A percentile compares a stretch with the other conserved stretches of the same genome.
Conservation (phyloP, 2,888 invertebrate species). For the Drosophila kambysellisi region DNA sequence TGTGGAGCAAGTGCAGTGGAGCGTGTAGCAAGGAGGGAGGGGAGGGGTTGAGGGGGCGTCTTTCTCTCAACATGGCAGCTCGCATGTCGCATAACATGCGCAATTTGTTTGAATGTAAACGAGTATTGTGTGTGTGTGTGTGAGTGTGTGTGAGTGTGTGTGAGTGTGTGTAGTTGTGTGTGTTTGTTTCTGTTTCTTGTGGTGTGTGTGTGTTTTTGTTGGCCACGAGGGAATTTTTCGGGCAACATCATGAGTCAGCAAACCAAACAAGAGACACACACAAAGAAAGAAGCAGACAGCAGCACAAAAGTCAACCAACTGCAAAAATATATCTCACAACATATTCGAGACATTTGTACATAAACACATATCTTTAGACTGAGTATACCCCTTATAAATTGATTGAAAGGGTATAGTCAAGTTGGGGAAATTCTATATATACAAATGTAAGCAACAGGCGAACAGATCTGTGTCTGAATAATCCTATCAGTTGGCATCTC, state of each 20-base stretch:
- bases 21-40: neutral
- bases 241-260: constrained; percentile 79
- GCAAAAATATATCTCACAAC: constrained; percentile 71
- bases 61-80: constrained; percentile 69
- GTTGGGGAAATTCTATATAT: neutral
- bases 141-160: neutral
- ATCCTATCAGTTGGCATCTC: neutral
- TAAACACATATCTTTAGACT: constrained; percentile 14
- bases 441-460: neutral
- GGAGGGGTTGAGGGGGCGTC: neutral
- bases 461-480: neutral
- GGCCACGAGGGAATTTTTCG: constrained; percentile 67
- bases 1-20: constrained; percentile 35
- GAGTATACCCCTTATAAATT: neutral
- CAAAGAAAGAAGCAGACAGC: constrained; percentile 27
- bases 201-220: constrained; percentile 46
- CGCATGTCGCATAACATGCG: constrained; percentile 78
- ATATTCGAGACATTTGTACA: constrained; percentile 24
- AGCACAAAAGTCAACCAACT: constrained; percentile 73
- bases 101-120: constrained; percentile 73
- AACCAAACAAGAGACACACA: constrained; percentile 60
- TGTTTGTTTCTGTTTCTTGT: neutral
- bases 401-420: neutral
- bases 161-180: neutral
- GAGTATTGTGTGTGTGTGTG: constrained; percentile 29